Conservation (phyloP, 2,888 invertebrate species). For the Lacanobia oleracea region DNA sequence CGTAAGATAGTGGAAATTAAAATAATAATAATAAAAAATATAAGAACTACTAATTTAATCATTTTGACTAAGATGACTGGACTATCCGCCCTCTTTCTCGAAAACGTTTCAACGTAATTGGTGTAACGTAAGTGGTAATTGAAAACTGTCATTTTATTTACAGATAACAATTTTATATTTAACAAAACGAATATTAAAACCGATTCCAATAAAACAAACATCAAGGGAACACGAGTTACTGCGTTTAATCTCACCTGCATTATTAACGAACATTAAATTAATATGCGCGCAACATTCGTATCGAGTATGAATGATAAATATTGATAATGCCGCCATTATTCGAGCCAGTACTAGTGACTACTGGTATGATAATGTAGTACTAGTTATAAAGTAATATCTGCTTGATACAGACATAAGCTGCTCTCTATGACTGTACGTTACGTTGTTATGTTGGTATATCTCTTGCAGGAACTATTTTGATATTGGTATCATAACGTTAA, state of each 20-base stretch:
- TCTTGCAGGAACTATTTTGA: background rate
- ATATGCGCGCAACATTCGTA: slow-evolving; percentile 61
- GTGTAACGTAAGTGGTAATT: too few relatives aligned
- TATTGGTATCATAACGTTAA: background rate
- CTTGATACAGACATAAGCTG: slow-evolving; percentile 1
- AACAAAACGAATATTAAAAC: slow-evolving; percentile 29
- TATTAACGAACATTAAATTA: slow-evolving; percentile 63
- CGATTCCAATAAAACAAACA: slow-evolving; percentile 41
- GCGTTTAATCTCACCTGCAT: slow-evolving; percentile 56
- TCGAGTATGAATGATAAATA: slow-evolving; percentile 65
- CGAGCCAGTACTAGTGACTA: slow-evolving; percentile 19
- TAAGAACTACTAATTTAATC: too few relatives aligned
- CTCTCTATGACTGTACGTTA: background rate
- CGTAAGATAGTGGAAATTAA: too few relatives aligned
- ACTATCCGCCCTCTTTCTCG: too few relatives aligned
- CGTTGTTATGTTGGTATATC: background rate
- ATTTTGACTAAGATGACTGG: too few relatives aligned
- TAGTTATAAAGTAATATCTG: slow-evolving; percentile 18
- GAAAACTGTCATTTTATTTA: background rate
- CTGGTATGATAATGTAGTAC: slow-evolving; percentile 49
- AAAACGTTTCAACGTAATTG: too few relatives aligned
- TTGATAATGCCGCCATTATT: slow-evolving; percentile 53
- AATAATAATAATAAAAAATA: too few relatives aligned
- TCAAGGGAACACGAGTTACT: slow-evolving; percentile 34
- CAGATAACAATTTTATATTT: background rate